Conservation (phyloP, 2,113 vertebrate species). For the Lathamus discolor region DNA sequence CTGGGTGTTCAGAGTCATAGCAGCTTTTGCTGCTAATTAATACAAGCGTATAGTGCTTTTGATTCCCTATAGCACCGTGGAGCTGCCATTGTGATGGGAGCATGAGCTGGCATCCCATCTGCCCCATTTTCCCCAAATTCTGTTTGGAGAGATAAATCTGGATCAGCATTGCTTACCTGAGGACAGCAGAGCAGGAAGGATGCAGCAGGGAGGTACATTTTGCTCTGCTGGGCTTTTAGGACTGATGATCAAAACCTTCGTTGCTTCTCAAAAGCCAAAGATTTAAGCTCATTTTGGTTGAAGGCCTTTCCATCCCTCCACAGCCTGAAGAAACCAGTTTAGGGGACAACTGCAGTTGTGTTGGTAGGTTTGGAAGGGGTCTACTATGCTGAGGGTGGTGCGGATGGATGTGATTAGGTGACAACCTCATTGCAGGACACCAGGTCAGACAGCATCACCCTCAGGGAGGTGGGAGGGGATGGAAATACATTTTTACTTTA, state of each 20-base stretch:
- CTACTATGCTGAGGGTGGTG: background rate
- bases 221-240: background rate
- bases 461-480: background rate
- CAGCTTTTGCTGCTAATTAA: conserved; percentile 22
- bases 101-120: conserved; percentile 20
- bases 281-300: background rate
- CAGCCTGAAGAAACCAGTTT: background rate
- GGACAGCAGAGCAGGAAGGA: background rate
- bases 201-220: background rate
- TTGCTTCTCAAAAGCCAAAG: background rate
- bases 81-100: conserved; percentile 4
- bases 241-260: background rate
- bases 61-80: background rate
- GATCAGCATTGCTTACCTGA: background rate
- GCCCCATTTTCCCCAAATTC: background rate
- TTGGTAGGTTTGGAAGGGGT: background rate
- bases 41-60: background rate
- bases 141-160: conserved; percentile 15
- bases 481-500: background rate
- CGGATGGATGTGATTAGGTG: background rate
- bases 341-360: background rate
- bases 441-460: background rate
- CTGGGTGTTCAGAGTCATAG: background rate
- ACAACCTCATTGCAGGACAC: background rate
- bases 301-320: background rate